Conservation (phyloP, 2,888 invertebrate species). For the Vesta saturnalis region DNA sequence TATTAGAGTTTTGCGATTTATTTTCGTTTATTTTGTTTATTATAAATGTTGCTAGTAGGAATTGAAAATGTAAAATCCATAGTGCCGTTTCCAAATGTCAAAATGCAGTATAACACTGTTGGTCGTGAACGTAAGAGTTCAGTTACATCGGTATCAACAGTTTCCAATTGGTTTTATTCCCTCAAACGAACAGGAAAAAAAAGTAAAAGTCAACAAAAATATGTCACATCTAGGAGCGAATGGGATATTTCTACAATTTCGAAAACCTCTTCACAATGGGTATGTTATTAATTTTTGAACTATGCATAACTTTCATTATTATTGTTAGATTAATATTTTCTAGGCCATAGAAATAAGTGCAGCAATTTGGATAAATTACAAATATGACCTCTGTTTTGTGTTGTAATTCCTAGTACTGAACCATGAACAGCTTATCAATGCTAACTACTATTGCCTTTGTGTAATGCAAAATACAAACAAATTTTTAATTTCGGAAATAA, state of each 20-base stretch:
- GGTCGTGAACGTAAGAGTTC: conserved; percentile 72
- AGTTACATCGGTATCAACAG: conserved; percentile 63
- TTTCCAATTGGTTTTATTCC: conserved; percentile 85
- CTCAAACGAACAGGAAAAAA: conserved; percentile 71
- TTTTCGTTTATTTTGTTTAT: not conserved
- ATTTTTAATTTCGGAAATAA: no score
- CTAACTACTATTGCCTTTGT: no score
- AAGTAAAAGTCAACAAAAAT: conserved; percentile 49
- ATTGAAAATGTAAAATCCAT: conserved; percentile 35
- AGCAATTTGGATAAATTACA: not conserved
- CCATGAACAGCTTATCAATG: not conserved
- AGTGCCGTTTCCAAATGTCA: conserved; percentile 38
- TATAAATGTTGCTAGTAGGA: conserved; percentile 33
- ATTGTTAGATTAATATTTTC: not conserved
- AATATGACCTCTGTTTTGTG: not conserved
- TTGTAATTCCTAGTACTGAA: not conserved
- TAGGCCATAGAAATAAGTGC: not conserved
- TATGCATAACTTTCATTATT: no score
- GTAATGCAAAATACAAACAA: no score
- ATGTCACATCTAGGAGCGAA: conserved; percentile 54
- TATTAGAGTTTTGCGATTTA: conserved; percentile 6
- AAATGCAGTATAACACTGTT: conserved; percentile 56
- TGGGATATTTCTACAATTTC: conserved; percentile 56
- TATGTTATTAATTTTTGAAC: conserved; percentile 35
- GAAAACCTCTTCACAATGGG: conserved; percentile 45